Conservation (phyloP, 1,140 invertebrate species). For the Zophobas atratus region DNA sequence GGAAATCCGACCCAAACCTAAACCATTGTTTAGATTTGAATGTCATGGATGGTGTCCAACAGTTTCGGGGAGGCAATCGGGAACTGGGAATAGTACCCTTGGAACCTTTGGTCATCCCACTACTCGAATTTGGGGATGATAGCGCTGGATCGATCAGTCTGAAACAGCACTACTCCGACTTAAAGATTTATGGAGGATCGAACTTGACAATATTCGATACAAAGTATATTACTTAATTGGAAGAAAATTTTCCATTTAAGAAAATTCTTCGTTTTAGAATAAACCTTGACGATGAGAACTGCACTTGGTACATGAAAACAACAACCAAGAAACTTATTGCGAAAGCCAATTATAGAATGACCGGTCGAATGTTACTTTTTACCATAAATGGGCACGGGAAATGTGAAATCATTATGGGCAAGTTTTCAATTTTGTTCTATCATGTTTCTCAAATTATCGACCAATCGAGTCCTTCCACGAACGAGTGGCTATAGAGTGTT, state of each 20-base stretch:
- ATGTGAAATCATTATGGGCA: neutral
- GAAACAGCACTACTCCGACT: slow-evolving; percentile 1
- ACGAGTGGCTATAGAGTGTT: too few relatives aligned
- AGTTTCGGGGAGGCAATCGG: neutral
- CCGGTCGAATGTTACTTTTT: slow-evolving; percentile 23
- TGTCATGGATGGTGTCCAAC: neutral
- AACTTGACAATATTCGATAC: neutral
- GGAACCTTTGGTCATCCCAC: neutral
- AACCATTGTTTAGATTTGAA: neutral
- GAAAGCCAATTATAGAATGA: slow-evolving; percentile 50
- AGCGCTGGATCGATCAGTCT: neutral
- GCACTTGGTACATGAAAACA: neutral
- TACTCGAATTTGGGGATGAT: neutral
- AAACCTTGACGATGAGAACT: neutral
- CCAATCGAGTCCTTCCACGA: too few relatives aligned
- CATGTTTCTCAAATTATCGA: neutral
- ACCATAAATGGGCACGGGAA: slow-evolving; percentile 18
- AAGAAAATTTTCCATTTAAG: neutral
- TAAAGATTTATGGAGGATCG: neutral
- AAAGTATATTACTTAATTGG: neutral
- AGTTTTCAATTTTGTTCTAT: neutral
- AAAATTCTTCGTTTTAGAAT: neutral
- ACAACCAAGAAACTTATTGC: neutral
- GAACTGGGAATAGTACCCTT: neutral
- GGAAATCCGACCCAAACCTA: slow-evolving; percentile 5